Evolutionary conservation across 2,797 vertebrate genomes (phyloP), one percentile per base, ranked within the genome.

Genomic region (Oreortyx pictus): DNA sequence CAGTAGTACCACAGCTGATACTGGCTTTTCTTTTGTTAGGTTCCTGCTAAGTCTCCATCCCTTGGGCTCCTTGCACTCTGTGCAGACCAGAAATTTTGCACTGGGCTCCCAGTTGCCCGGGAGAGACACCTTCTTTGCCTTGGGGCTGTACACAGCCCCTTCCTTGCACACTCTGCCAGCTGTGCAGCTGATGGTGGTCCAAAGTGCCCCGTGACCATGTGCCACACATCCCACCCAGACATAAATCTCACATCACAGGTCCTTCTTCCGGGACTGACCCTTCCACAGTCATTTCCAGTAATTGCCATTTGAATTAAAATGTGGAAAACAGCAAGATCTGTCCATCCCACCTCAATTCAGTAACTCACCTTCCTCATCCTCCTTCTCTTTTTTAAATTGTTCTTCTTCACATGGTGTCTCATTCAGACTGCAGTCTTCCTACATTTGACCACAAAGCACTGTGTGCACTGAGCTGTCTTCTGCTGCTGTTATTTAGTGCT

Each of bases 91-190:
- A 59, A 66, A 74, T 64, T 78, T 71, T 54, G 12, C 44, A 50
- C 54, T 35, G 61, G 47, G 24, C 22, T 71, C 61, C 20, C 20
- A n/a, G 22, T 23, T 67, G 12, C 7, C 2, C 7, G 19, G 44
- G 56, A 68, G 81, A 37, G 12, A 31, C 13, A 15, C 12, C 8
- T 27, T 81, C n/a, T 35, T 75, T 50, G n/a, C 31, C 35, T n/a
- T 25, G 44, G n/a, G 9, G 16, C 54, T 56, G 29, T 50, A 22
- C 8, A 14, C 12, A 67, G 49, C 14, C n/a, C 4, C 39, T 60
- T 22, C 23, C 23, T 64, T 1, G 0, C 47, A 14, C 37, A 22
- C 14, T 68, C 17, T 9, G n/a, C 24, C 39, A 29, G n/a, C 60
- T 50, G 7, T 35, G 50, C 59, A 65, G 52, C 43, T 50, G 50